Base-by-base conservation (phyloP, 2,888 invertebrate genomes). In the Apamea epomidion region DNA sequence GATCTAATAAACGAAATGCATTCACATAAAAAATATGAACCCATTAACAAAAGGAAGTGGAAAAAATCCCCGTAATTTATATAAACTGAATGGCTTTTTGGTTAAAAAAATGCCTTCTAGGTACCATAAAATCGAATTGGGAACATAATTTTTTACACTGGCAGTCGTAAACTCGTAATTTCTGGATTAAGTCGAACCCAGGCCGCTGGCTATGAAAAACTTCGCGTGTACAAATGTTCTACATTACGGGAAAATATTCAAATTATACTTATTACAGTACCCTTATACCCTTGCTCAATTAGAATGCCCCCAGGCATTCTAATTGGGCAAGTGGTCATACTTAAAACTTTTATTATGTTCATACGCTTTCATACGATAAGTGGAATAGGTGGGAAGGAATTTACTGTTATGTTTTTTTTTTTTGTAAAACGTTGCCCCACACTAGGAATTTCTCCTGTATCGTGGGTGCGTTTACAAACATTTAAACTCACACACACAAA, bases 161-260 rank as follows among this genome's bases (percentile, higher is more conserved):
- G 16, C 21, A 29, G 69, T 78, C 85, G 14, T 84, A 81, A 81
- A 77, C 29, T 67, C 67, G 32, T 76, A 65, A 71, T 48, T 74
- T n/a, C 58, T 70, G 45, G 18, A 70, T 64, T 65, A 29, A 71
- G 45, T 68, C 42, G 64, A 79, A 70, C 54, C 25, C 29, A 42
- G 21, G 42, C 10, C 2, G 37, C 16, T 29, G 42, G 54, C 8
- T 74, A 64, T 64, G 76, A 78, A 88, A 74, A 85, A 78, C 65
- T 74, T 89, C 14, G 87, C 87, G 87, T 88, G 87, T 71, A 65
- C 45, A 54, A 75, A 75, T 76, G 87, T 76, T 80, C 60, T 89
- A 85, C 85, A 88, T 78, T 74, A 78, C 32, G 65, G 21, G 68
- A 76, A 76, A 87, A 75, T 81, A 88, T 88, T 87, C 78, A 86